Percentiles rank a stretch among this genome's conserved stretches.
phyloP scores from a whole-genome alignment of 2,888 invertebrate genomes.

The Parochlus steinenii region DNA sequence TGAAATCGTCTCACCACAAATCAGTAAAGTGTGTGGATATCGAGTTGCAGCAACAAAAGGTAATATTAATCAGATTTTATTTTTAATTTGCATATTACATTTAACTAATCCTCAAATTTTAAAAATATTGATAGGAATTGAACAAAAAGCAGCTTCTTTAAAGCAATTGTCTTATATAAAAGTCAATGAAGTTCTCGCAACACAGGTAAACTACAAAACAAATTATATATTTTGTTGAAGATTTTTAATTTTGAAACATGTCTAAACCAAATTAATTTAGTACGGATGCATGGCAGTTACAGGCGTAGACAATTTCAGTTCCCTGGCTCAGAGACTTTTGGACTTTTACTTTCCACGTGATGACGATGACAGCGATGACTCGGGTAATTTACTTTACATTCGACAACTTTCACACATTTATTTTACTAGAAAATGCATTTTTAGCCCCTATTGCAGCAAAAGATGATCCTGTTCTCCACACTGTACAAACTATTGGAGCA shows the following conservation, averaged over 20 bases:
- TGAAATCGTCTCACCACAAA: slow-evolving; percentile 37
- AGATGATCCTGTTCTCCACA: slow-evolving; percentile 50
- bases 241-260: too few species aligned
- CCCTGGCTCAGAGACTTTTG: slow-evolving; percentile 50
- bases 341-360: slow-evolving; percentile 55
- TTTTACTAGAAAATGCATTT: too few species aligned
- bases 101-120: too few species aligned
- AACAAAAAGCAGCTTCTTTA: slow-evolving; percentile 42
- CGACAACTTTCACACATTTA: slow-evolving; percentile 9
- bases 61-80: slow-evolving; percentile 4
- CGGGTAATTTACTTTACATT: slow-evolving; percentile 3
- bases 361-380: slow-evolving; percentile 21
- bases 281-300: slow-evolving; percentile 49
- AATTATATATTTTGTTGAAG: too few species aligned
- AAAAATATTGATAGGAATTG: too few species aligned
- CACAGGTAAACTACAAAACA: too few species aligned
- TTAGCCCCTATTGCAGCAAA: slow-evolving; percentile 40
- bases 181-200: slow-evolving; percentile 50
- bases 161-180: slow-evolving; percentile 55
- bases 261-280: too few species aligned
- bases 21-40: slow-evolving; percentile 33
- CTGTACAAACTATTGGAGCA: slow-evolving; percentile 53
- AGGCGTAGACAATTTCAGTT: slow-evolving; percentile 49
- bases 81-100: slow-evolving; percentile 15
- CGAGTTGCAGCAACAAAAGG: slow-evolving; percentile 24